Evolutionary conservation across 2,113 vertebrate genomes (phyloP).

Genomic region (Lepidothrix coronata): DNA sequence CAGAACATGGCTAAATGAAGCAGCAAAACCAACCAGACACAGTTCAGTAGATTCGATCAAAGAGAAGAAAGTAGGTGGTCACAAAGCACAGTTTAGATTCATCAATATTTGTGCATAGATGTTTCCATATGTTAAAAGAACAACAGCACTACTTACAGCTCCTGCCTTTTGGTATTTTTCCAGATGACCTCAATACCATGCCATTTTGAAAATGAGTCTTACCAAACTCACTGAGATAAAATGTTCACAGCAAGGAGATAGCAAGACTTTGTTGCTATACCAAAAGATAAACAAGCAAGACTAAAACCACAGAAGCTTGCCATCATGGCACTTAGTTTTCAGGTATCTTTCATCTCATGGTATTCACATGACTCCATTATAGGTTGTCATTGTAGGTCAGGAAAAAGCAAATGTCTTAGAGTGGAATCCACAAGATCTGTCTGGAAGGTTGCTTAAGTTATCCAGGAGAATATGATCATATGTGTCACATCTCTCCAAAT

Average conservation of each 20-base stretch:
- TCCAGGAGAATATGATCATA: background rate
- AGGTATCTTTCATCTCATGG: background rate
- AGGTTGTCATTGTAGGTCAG: background rate
- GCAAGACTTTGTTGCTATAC: background rate
- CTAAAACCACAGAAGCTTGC: background rate
- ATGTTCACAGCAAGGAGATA: background rate
- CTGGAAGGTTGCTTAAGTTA: background rate
- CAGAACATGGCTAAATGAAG: background rate
- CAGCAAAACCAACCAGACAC: background rate
- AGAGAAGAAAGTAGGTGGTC: background rate
- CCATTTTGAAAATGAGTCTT: background rate
- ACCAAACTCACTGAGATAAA: background rate
- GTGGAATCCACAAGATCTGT: background rate
- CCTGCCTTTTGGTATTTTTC: background rate
- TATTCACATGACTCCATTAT: background rate
- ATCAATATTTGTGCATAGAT: background rate
- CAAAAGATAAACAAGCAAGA: background rate
- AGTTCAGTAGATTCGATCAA: background rate
- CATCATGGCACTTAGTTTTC: background rate
- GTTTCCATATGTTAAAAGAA: background rate
- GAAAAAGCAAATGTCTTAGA: background rate
- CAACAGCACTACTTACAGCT: background rate
- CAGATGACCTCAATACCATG: background rate
- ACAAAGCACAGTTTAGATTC: background rate
- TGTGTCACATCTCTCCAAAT: background rate